phyloP scores from a whole-genome alignment of 2,888 invertebrate genomes.

The Tenthredo distinguenda region DNA sequence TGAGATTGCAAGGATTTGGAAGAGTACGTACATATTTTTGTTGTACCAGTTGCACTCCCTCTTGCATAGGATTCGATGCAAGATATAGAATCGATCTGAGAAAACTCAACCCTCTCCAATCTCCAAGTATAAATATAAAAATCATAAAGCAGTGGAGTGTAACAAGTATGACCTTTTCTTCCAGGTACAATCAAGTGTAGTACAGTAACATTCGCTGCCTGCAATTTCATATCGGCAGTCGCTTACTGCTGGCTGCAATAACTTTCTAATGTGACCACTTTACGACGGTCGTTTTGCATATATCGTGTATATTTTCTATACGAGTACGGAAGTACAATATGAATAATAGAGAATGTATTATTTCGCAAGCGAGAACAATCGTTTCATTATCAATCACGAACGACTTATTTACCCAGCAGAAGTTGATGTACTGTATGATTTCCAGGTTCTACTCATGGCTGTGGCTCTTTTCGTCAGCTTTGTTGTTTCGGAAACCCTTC shows the following conservation, averaged over 20 bases:
- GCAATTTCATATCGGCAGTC: constrained; percentile 24
- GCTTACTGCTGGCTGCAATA: not conserved
- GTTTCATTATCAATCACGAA: not conserved
- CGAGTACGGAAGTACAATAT: not conserved
- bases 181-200: not conserved
- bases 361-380: not conserved
- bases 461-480: constrained; percentile 21
- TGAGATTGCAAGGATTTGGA: not conserved
- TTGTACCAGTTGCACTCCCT: not conserved
- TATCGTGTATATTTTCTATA: not conserved
- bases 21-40: not conserved
- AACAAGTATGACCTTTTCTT: not conserved
- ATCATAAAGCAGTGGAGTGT: not conserved
- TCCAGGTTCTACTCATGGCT: not conserved
- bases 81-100: not conserved
- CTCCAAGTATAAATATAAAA: not conserved
- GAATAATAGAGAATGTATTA: not conserved
- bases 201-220: not conserved
- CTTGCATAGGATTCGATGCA: not conserved
- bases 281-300: not conserved
- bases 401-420: not conserved
- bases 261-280: constrained; percentile 41
- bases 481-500: constrained; percentile 27
- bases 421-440: not conserved
- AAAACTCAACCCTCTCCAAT: not conserved